Evolutionary conservation across 2,888 invertebrate species (phyloP).

Genomic region (Sarcophaga subvicina): DNA sequence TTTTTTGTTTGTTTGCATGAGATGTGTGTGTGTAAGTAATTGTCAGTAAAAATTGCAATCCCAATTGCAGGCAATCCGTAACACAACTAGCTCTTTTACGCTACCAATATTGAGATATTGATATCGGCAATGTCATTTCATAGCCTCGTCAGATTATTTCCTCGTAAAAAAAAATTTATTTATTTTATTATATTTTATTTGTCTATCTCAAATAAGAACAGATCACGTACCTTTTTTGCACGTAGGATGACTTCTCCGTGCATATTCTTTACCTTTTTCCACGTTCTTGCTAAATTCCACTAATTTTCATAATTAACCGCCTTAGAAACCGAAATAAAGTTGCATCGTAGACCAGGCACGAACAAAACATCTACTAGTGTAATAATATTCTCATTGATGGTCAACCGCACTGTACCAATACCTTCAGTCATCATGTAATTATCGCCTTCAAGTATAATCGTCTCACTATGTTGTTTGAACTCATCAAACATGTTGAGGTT

Average conservation of each 20-base stretch:
- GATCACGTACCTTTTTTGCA: conserved; percentile 31
- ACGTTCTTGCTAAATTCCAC: conserved; percentile 83
- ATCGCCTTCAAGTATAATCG: conserved; percentile 42
- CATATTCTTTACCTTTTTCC: neutral
- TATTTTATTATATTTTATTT: no score
- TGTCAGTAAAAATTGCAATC: no score
- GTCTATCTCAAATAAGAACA: conserved; percentile 42
- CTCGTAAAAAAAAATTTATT: conserved; percentile 43
- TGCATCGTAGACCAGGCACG: conserved; percentile 51
- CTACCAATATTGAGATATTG: conserved; percentile 50
- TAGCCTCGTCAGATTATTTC: conserved; percentile 30
- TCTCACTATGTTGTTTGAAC: conserved; percentile 36
- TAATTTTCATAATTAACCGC: conserved; percentile 18
- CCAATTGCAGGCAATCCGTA: no score
- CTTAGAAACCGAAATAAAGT: conserved; percentile 51
- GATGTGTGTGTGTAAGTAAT: no score
- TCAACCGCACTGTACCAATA: conserved; percentile 26
- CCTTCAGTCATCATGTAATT: conserved; percentile 40
- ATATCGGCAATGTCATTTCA: conserved; percentile 49
- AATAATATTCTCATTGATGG: neutral
- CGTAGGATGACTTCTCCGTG: neutral
- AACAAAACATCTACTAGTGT: conserved; percentile 40
- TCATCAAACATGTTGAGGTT: conserved; percentile 38
- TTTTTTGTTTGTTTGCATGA: no score
- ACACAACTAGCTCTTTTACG: conserved; percentile 1